These are phyloP conservation scores for Oscheius sp. DNA, from an alignment of 2,888 invertebrate genomes.

Conservation along the genomic window DNA sequence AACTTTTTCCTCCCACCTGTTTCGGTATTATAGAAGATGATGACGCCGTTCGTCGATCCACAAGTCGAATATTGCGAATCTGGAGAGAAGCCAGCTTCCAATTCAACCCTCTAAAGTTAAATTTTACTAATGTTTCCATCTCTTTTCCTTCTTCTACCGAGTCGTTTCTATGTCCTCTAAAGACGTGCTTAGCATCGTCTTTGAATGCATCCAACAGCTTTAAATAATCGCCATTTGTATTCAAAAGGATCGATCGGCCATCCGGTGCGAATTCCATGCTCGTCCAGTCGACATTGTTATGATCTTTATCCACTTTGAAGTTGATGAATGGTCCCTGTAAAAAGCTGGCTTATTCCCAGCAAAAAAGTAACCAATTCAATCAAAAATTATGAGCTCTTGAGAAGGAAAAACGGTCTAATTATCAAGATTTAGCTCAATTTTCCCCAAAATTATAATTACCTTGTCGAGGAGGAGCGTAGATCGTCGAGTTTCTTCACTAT, in stretches of 20 bases:
- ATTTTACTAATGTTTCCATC: too few relatives aligned
- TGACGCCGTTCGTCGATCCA: constrained; percentile 93
- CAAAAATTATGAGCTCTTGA: too few relatives aligned
- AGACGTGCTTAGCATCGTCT: constrained; percentile 45
- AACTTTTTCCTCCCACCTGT: too few relatives aligned
- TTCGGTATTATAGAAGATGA: constrained; percentile 93
- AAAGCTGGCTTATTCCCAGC: too few relatives aligned
- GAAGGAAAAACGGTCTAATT: too few relatives aligned
- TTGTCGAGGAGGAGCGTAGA: constrained; percentile 95
- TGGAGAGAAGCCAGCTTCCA: constrained; percentile 70
- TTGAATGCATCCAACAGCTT: constrained; percentile 45
- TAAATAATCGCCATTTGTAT: constrained; percentile 84
- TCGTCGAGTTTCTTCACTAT: constrained; percentile 97
- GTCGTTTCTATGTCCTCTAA: constrained; percentile 51
- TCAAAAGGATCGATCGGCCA: constrained; percentile 86
- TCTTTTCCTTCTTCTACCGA: too few relatives aligned
- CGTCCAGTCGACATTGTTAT: constrained; percentile 43
- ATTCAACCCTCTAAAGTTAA: constrained; percentile 2
- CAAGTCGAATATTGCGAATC: constrained; percentile 98
- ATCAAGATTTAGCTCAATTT: too few relatives aligned
- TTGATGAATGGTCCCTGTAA: constrained; percentile 87
- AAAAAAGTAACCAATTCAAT: too few relatives aligned
- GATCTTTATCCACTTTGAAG: constrained; percentile 83
- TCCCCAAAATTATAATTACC: constrained; percentile 72
- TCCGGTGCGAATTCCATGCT: constrained; percentile 43